Evolutionary conservation across 1,140 invertebrate species (phyloP), one percentile per base, ranked within the genome.

Genomic region (Drosophila tsacasi): DNA sequence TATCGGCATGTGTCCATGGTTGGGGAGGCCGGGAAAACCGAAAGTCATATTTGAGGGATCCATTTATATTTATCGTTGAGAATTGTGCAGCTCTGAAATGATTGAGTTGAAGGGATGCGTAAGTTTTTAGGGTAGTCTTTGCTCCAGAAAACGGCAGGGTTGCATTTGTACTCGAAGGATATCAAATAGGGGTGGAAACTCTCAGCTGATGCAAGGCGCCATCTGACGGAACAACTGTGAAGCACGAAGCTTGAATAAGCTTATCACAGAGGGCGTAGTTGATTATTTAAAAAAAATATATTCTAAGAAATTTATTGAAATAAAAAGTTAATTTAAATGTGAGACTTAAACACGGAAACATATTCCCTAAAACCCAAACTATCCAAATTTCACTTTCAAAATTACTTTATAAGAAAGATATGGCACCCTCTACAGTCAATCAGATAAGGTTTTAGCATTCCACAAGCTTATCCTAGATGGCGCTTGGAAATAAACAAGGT

Each of bases 1-100:
- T 73, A 93, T 93, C n/a, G 83, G 92, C 67, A 92, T 73, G 35
- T 92, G 91, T 27, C 83, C 79, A 39, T 92, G 91, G n/a, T 85
- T 89, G 12, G 92, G 82, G 6, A 93, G 63, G 2, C 86, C 87
- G 13, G 85, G 86, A 64, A 93, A 93, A 9, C 92, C 92, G 21
- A 93, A 93, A 0, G 90, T 60, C 35, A 93, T 55, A 59, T 93
- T 93, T 15, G 91, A 79, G 44, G 90, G 91, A 80, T 93, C 92
- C 92, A 93, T 93, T 78, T 62, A 9, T 21, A 40, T 42, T 52
- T 49, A 50, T 10, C 42, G 40, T 21, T 42, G 2, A 13, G 6
- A 13, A 25, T 39, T 46, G 66, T 21, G 12, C 27, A 63, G 58
- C 25, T 54, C 46, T 73, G 52, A 40, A 65, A 52, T 40, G 19